Conservation (phyloP, 1,140 invertebrate species). For the Pogonognathellus flavescens region DNA sequence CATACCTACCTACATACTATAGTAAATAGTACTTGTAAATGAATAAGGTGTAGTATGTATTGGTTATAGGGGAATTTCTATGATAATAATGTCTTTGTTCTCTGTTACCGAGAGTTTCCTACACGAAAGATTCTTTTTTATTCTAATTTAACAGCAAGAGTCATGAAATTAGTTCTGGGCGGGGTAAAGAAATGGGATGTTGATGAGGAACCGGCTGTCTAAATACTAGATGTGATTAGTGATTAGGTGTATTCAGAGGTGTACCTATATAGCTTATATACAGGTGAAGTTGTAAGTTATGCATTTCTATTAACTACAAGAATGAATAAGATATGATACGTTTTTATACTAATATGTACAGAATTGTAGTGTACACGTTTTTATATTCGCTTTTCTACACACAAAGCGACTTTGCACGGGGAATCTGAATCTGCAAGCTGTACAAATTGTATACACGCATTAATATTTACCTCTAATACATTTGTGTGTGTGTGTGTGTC, state of each 20-base stretch:
- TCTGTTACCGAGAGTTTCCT: neutral
- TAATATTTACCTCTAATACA: no score
- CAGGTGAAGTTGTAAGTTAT: neutral
- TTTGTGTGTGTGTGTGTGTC: no score
- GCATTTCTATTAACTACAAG: neutral
- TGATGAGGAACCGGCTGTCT: conserved; percentile 48
- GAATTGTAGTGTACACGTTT: no score
- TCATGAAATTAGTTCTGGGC: conserved; percentile 47
- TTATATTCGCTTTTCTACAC: no score
- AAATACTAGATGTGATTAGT: conserved; percentile 50
- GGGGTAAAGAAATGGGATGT: conserved; percentile 31
- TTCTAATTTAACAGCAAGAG: conserved; percentile 41
- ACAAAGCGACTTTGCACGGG: no score
- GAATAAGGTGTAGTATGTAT: neutral
- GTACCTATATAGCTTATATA: neutral
- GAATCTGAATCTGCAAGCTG: no score
- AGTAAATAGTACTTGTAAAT: neutral
- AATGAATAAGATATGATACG: no score
- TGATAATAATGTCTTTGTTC: conserved; percentile 18
- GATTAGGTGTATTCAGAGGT: neutral
- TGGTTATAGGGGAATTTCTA: conserved; percentile 3
- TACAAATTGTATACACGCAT: no score
- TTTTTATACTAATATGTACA: no score
- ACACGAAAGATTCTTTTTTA: neutral
- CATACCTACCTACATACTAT: neutral